phyloP scores from a whole-genome alignment of 2,113 vertebrate genomes.

The Hyla sarda region DNA sequence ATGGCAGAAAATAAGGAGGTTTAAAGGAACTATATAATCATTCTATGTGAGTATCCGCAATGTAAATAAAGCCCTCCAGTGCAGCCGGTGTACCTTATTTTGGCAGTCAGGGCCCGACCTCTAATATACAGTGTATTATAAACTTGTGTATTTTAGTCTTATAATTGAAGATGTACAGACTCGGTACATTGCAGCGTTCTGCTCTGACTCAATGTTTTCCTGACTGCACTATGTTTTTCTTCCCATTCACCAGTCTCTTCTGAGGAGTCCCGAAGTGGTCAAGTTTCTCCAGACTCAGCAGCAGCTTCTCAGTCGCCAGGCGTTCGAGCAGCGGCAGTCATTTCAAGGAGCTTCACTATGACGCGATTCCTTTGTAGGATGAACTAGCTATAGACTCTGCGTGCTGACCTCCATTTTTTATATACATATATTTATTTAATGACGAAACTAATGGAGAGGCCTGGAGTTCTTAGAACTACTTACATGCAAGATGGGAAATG shows the following conservation, averaged over 20 bases:
- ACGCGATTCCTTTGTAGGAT: conserved; percentile 19
- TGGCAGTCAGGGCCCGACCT: no score
- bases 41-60: no score
- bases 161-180: neutral
- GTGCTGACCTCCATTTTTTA: neutral
- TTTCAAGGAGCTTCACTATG: conserved; percentile 79
- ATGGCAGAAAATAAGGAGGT: no score
- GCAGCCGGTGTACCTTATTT: no score
- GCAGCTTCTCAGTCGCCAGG: conserved; percentile 86
- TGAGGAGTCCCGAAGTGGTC: conserved; percentile 95
- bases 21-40: no score
- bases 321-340: conserved; percentile 83
- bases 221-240: neutral
- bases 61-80: no score
- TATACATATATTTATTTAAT: neutral
- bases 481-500: neutral
- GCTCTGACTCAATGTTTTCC: neutral
- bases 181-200: neutral
- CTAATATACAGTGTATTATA: no score
- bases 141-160: neutral
- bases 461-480: neutral
- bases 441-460: neutral
- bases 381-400: neutral
- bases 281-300: conserved; percentile 98
- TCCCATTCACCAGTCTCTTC: conserved; percentile 82